Base-by-base conservation (phyloP, 2,888 invertebrate genomes). In the Acleris literana region DNA sequence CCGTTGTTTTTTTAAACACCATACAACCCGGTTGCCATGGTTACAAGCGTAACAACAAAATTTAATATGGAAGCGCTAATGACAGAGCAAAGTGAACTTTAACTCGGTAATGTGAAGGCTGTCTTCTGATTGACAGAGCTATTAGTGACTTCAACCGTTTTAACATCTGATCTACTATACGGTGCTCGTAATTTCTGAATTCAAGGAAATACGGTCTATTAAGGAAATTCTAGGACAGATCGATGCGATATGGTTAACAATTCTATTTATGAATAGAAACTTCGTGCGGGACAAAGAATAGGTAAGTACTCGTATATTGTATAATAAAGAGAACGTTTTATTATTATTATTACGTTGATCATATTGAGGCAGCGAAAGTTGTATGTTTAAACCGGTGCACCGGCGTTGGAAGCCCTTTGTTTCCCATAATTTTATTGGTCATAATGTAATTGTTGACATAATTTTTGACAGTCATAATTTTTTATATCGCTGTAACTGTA, bases 11-110 rank as follows among this genome's bases (percentile, higher is more conserved):
- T 66, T 66, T 56, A 51, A 59, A 65, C 60, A 53, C 54, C 22
- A 20, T 46, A 43, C 48, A 22, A 44, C 33, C 29, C 43, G 63
- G 72, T 74, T 54, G 55, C 65, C 70, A 70, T 74, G 58, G 73
- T 54, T 65, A 76, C 72, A 2, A 5, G 33, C 22, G 68, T 69
- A 71, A 68, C 75, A 72, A 74, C 72, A 72, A 25, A 49, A 62
- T 54, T 63, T 64, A 63, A 18, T 63, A 54, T 66, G 48, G 39
- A 52, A 18, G 60, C 7, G 6, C 17, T 18, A 25, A 33, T 56
- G 65, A 43, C 48, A 58, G 48, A 39, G 65, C 48, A 68, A 39
- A 33, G 43, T 64, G 49, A 46, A 54, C 53, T 22, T 22, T 65
- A 65, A 57, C 39, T 48, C 9, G 44, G 22, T 6, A 13, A 17